Evolutionary conservation across 2,797 vertebrate species (phyloP).

Genomic region (Chrosomus eos): DNA sequence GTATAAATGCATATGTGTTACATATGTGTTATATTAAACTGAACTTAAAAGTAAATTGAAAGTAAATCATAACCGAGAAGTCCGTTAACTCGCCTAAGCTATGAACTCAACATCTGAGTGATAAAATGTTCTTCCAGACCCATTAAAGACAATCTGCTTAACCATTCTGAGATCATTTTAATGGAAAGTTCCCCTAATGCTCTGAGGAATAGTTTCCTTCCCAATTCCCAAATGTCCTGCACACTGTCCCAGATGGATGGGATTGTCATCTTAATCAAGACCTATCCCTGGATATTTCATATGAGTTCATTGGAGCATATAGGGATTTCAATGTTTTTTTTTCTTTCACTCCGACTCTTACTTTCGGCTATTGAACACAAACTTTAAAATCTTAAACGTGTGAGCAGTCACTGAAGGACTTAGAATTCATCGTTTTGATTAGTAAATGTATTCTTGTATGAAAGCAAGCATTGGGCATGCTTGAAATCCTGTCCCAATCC

Average conservation of each 20-base stretch:
- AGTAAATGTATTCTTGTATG: slow-evolving; percentile 46
- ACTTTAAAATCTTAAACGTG: slow-evolving; percentile 14
- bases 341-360: not conserved
- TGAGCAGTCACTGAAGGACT: not conserved
- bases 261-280: slow-evolving; percentile 56
- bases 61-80: not conserved
- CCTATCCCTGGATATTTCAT: slow-evolving; percentile 56
- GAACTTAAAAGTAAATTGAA: no score
- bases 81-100: not conserved
- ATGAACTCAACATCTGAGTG: not conserved
- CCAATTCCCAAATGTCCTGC: not conserved
- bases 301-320: slow-evolving; percentile 13
- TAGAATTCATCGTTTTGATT: slow-evolving; percentile 27
- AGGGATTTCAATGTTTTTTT: not conserved
- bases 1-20: no score
- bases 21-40: no score
- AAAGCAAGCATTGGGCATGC: slow-evolving; percentile 37
- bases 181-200: slow-evolving; percentile 10
- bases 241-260: slow-evolving; percentile 57
- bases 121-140: not conserved
- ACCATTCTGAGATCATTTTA: slow-evolving; percentile 27
- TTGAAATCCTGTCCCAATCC: slow-evolving; percentile 50
- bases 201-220: not conserved
- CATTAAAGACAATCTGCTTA: slow-evolving; percentile 10
- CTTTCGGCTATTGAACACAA: slow-evolving; percentile 16